phyloP scores from a whole-genome alignment of 2,113 vertebrate species.

The Camelus dromedarius region DNA sequence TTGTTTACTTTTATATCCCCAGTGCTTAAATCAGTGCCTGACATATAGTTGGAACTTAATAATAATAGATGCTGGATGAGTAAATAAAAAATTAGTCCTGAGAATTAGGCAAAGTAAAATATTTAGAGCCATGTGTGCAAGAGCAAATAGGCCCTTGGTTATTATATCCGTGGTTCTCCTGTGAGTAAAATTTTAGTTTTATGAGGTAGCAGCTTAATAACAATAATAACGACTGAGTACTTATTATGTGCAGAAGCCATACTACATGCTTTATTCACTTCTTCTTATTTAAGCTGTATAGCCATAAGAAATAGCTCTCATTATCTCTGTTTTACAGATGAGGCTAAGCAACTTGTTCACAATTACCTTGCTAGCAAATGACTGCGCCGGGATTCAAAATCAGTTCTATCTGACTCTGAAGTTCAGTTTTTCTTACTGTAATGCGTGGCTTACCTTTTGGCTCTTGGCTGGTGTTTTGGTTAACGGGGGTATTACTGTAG shows the following conservation, averaged over 20 bases:
- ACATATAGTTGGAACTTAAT: constrained; percentile 2
- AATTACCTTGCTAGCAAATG: neutral
- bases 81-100: neutral
- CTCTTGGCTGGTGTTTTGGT: constrained; percentile 41
- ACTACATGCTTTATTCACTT: neutral
- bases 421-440: neutral
- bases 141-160: neutral
- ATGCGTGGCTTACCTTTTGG: constrained; percentile 13
- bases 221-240: neutral
- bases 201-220: constrained; percentile 27
- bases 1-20: neutral
- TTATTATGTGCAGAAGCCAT: neutral
- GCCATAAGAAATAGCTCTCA: neutral
- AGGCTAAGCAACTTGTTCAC: constrained; percentile 3
- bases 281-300: neutral
- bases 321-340: constrained; percentile 20
- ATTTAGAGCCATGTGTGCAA: neutral
- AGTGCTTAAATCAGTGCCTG: neutral
- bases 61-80: neutral
- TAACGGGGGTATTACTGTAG: constrained; percentile 5
- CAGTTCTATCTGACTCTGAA: constrained; percentile 26
- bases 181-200: constrained; percentile 41
- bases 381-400: constrained; percentile 45
- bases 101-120: constrained; percentile 17
- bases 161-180: neutral